These are phyloP conservation scores for Puffinus mauretanicus DNA, from an alignment of 2,113 vertebrate genomes.

Conservation along the genomic window DNA sequence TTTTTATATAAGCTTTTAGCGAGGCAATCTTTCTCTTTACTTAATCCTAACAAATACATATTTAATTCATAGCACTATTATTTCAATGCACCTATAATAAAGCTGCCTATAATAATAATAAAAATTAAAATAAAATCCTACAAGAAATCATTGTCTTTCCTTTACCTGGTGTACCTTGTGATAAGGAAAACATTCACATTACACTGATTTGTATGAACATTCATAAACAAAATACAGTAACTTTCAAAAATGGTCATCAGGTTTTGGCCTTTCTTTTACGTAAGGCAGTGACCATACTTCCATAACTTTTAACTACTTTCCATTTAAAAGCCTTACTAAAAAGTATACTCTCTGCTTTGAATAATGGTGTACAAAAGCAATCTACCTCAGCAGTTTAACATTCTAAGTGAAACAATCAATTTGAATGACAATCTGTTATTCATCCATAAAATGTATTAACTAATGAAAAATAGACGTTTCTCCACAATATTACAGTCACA, in stretches of 20 bases:
- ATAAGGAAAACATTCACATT: not conserved
- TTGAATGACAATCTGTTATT: conserved; percentile 47
- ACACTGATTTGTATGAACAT: not conserved
- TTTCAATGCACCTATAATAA: not conserved
- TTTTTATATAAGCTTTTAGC: not conserved
- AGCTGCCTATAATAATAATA: not conserved
- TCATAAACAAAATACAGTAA: not conserved
- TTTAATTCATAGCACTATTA: not conserved
- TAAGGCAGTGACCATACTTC: not conserved
- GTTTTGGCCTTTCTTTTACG: not conserved
- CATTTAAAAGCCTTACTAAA: conserved; percentile 11
- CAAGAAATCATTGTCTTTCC: not conserved
- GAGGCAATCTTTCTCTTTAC: not conserved
- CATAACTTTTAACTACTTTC: not conserved
- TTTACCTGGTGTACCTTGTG: not conserved
- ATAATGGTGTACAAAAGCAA: conserved; percentile 5
- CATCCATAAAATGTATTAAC: conserved; percentile 51
- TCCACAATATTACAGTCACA: conserved; percentile 25
- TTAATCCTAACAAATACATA: not conserved
- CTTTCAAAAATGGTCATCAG: not conserved
- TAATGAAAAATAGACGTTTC: conserved; percentile 39
- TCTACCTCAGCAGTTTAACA: conserved; percentile 3
- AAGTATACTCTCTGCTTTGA: not conserved
- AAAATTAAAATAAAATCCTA: not conserved
- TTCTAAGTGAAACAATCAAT: conserved; percentile 45